Base-by-base conservation (phyloP, 1,140 invertebrate genomes). In the Danaus melanippus region DNA sequence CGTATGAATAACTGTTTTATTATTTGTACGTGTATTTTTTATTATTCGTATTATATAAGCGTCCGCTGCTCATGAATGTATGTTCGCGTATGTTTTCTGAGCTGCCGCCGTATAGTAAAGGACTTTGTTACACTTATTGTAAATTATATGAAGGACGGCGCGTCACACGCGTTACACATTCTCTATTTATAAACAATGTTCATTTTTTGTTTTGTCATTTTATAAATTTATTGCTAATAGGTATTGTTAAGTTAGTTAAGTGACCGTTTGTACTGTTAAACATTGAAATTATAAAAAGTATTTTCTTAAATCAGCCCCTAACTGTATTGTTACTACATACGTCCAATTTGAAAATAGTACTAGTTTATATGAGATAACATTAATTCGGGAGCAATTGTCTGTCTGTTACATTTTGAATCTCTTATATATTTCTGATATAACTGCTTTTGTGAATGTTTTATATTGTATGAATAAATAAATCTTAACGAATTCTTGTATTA, bases 401-500 rank as follows among this genome's bases (percentile, higher is more conserved):
- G 67, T 76, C 67, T 71, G 66, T 64, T 65, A 60, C 70, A 71
- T 70, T 79, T 74, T 79, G 78, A 84, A 81, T 84, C 79, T 84
- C 80, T 82, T 77, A 64, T 82, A 79, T 76, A 83, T 85, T 82
- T 82, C 69, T 61, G 62, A 75, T 69, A 63, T 70, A 70, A 75
- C 66, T 67, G 80, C 80, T 84, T 83, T 79, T 84, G 76, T 85
- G 77, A 65, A 79, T 76, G 70, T 76, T 77, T 68, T 72, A 71
- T 67, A 74, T 76, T 72, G 61, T 84, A 75, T 76, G 69, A 61
- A 57, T 67, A 66, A 79, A 69, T 67, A 79, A 77, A 79, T 84
- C 76, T 79, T 67, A 76, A 81, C 71, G 66, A 68, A 56, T 55
- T 43, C 44, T 10, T 50, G n/a, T 64, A 32, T 32, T 32, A 32